Base-by-base conservation (phyloP, 2,113 vertebrate species). In the Oxyruncus cristatus region DNA sequence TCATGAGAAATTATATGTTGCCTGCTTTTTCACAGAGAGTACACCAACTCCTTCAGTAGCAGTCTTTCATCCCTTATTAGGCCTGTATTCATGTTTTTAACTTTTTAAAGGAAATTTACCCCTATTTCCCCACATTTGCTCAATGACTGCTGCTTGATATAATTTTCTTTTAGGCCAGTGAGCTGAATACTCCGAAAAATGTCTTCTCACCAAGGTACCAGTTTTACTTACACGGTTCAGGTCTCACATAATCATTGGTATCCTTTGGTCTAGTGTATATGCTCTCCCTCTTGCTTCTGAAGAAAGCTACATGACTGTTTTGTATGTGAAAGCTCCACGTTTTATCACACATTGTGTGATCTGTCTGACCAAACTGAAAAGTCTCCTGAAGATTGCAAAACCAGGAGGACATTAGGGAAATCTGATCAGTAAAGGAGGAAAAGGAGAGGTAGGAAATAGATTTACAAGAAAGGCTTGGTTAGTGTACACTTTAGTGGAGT, bases 401-500 rank as follows among this genome's bases (percentile, higher is more conserved):
- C 17, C 6, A 42, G 53, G 49, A 62, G 55, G 9, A 73, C 24
- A 27, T 37, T 77, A 62, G 59, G 27, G 53, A 66, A 76, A 72
- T 72, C 19, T 49, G 42, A 30, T 50, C 5, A 14, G 35, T 42
- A 70, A 55, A 63, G 26, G 56, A 80, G 32, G 16, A 21, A 84
- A 35, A 52, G 41, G 23, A 42, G 63, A n/a, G 9, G 8, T 24
- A 61, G 16, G n/a, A n/a, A 62, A 26, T 19, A 50, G 35, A 41
- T 61, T 35, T 76, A n/a, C 28, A 66, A 59, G 61, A 73, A 63
- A 52, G 33, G 19, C 16, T 33, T 32, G 39, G 20, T 27, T 24
- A 46, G 27, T 2, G 0, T 73, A 14, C 2, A 3, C 35, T 50
- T 56, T 2, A 80, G 46, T 62, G 41, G 17, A 49, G 28, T 3